phyloP scores from a whole-genome alignment of 2,797 vertebrate genomes.

The Simalia tracyae region DNA sequence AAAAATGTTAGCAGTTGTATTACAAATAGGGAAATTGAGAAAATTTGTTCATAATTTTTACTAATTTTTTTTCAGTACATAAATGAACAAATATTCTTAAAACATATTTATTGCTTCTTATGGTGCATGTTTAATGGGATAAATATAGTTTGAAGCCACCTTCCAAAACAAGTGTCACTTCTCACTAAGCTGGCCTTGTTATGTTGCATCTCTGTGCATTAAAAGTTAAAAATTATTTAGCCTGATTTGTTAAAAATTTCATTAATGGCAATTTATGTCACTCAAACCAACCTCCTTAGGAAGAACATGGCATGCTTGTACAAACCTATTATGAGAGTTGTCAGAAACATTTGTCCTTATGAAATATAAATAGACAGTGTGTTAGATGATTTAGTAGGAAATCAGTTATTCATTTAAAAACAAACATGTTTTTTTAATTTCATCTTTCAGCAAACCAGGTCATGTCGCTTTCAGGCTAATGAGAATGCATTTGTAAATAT shows the following conservation, averaged over 20 bases:
- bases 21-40: neutral
- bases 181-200: conserved; percentile 69
- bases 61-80: conserved; percentile 1
- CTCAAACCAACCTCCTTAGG: conserved; percentile 79
- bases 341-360: conserved; percentile 95
- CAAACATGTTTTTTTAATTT: conserved; percentile 72
- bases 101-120: conserved; percentile 69
- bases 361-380: conserved; percentile 86
- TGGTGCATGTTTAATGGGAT: conserved; percentile 58
- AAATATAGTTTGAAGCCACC: conserved; percentile 64
- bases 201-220: conserved; percentile 77
- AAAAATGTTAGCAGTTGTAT: neutral
- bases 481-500: conserved; percentile 49
- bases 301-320: conserved; percentile 85
- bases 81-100: conserved; percentile 63
- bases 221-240: conserved; percentile 91
- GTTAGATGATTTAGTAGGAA: conserved; percentile 79
- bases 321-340: conserved; percentile 91
- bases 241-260: conserved; percentile 90
- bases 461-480: conserved; percentile 59
- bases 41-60: neutral
- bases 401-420: conserved; percentile 82
- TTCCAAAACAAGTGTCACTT: conserved; percentile 71
- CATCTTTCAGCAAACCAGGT: conserved; percentile 71
- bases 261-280: conserved; percentile 92